Percentiles rank a stretch among this genome's conserved stretches.
Evolutionary conservation across 2,888 invertebrate genomes (phyloP).

Genomic region (Syrista parreyssii): DNA sequence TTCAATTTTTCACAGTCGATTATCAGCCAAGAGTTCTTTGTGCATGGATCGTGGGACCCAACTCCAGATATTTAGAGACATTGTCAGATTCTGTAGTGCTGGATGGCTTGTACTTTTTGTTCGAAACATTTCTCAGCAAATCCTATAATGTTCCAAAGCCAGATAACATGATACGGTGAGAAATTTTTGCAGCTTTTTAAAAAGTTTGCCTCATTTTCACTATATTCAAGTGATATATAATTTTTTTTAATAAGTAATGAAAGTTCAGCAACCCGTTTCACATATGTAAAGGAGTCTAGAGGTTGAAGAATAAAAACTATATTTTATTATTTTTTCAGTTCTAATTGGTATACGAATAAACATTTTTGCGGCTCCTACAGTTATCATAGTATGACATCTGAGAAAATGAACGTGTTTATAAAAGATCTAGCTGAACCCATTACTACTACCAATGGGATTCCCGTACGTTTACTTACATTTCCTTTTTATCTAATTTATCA

Average conservation of each 20-base stretch:
- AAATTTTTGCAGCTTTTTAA: not conserved
- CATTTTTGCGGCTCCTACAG: constrained; percentile 80
- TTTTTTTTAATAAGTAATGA: not conserved
- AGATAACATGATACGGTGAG: constrained; percentile 68
- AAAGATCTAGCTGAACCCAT: constrained; percentile 70
- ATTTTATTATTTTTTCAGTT: constrained; percentile 66
- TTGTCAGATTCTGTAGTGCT: constrained; percentile 69
- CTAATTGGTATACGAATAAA: constrained; percentile 78
- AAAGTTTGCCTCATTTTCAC: too few relatives aligned
- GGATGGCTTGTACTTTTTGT: constrained; percentile 67
- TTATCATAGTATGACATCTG: constrained; percentile 70
- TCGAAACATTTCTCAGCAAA: constrained; percentile 70
- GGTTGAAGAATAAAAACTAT: too few relatives aligned
- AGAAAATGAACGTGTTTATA: constrained; percentile 68
- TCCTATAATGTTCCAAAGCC: constrained; percentile 69
- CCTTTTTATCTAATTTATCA: not conserved
- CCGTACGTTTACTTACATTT: constrained; percentile 40
- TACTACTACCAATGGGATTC: constrained; percentile 57
- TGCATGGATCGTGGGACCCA: constrained; percentile 77
- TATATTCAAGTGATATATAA: not conserved
- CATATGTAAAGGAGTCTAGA: too few relatives aligned
- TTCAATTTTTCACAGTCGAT: constrained; percentile 76
- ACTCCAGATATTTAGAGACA: constrained; percentile 73
- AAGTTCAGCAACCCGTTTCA: too few relatives aligned
- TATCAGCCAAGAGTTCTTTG: constrained; percentile 74